Percentiles rank a stretch among this genome's conserved stretches.
Conservation (phyloP, 2,113 vertebrate genomes). For the Menura novaehollandiae region DNA sequence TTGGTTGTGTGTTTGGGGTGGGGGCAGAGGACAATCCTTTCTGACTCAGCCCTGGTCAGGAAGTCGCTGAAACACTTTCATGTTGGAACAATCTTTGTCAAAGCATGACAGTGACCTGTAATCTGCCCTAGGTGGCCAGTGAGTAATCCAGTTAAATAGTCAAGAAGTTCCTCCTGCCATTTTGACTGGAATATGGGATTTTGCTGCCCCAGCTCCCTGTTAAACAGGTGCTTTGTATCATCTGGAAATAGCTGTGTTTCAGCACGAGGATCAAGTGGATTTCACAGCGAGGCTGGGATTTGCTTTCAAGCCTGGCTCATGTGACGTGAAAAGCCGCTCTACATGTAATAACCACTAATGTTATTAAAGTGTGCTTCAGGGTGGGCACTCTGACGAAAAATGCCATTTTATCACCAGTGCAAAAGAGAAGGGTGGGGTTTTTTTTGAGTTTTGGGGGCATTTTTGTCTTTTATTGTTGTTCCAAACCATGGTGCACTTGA, state of each 20-base stretch:
- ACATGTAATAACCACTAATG: background rate
- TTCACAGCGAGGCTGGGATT: background rate
- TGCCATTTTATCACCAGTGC: background rate
- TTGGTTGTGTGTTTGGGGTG: background rate
- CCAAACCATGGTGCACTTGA: background rate
- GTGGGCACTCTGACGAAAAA: background rate
- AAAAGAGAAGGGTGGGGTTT: background rate
- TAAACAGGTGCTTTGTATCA: conserved; percentile 30
- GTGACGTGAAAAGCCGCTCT: background rate
- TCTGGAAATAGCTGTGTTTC: conserved; percentile 31
- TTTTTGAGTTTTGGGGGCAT: background rate
- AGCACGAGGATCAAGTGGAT: background rate
- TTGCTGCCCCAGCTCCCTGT: background rate
- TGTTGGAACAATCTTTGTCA: background rate
- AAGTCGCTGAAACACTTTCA: background rate
- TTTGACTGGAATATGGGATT: background rate
- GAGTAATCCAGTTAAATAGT: background rate
- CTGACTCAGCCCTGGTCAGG: background rate
- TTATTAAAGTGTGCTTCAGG: background rate
- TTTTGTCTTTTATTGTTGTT: background rate
- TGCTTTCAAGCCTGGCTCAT: conserved; percentile 16
- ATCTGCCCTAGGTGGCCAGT: background rate
- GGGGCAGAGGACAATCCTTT: background rate
- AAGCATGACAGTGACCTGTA: fast-evolving
- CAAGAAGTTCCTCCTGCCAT: background rate